Conservation (phyloP, 2,797 vertebrate species). For the Myotis vivesi region DNA sequence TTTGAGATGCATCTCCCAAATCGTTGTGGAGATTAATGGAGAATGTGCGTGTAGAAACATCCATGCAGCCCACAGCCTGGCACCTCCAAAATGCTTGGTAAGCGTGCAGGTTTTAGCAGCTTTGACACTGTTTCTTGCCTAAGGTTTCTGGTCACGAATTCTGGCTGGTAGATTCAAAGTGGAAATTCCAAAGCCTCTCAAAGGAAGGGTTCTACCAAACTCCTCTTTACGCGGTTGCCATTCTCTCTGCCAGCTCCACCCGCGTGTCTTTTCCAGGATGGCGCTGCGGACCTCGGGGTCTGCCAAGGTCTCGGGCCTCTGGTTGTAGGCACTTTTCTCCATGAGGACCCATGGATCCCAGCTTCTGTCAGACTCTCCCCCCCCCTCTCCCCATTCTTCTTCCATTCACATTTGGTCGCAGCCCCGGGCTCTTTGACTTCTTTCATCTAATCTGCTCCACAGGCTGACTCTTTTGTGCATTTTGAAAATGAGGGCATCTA, state of each 20-base stretch:
- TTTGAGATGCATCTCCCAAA: background rate
- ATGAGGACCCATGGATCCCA: fast-evolving
- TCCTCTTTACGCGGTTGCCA: fast-evolving
- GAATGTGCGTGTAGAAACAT: fast-evolving
- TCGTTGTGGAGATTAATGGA: background rate
- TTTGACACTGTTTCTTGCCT: background rate
- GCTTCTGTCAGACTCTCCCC: background rate
- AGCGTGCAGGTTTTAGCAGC: background rate
- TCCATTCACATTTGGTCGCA: background rate
- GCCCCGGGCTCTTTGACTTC: conserved; percentile 39
- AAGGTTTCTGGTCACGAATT: background rate
- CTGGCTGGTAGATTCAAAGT: background rate
- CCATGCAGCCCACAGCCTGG: no score
- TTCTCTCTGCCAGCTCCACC: fast-evolving
- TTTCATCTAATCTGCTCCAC: conserved; percentile 27
- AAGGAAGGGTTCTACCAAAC: background rate
- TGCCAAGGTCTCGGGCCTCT: fast-evolving
- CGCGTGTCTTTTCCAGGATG: fast-evolving
- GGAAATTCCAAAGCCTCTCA: background rate
- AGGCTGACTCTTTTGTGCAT: conserved; percentile 64
- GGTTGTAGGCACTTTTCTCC: fast-evolving
- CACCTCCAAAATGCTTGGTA: fast-evolving
- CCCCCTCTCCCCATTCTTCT: background rate
- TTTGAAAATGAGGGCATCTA: conserved; percentile 46
- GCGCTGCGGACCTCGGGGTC: fast-evolving